Base-by-base conservation (phyloP, 2,888 invertebrate genomes). In the Drosophila maculinotata region DNA sequence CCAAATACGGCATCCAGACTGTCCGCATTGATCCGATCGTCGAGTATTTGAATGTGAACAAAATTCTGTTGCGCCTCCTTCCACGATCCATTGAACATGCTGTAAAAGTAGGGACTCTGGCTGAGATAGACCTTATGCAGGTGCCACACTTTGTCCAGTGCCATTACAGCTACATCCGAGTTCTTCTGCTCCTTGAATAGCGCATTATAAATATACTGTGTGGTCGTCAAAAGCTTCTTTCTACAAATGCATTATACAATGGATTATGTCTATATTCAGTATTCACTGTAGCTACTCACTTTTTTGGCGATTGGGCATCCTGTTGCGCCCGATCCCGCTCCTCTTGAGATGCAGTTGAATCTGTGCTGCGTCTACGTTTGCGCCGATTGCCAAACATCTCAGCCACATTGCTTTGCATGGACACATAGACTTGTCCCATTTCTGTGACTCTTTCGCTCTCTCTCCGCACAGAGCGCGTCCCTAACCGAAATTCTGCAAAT, bases 41-140 rank as follows among this genome's bases (percentile, higher is more conserved):
- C 96, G 2, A 94, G 92, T 48, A 96, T 94, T 90, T 95, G 94
- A 51, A 96, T 94, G 54, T 92, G 92, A 33, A 96, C 93, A 63
- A 93, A 92, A 73, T 93, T 93, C 90, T 95, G 93, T 45, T 93
- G 93, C 0, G 95, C 93, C 91, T 96, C 96, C 79, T 93, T 93
- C 96, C 96, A 96, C 2, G 94, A 93, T 3, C 96, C 96, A 79
- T 94, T 95, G 90, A 96, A 96, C 96, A 96, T 96, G 83, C 95
- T 95, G 9, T 94, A 93, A 90, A 96, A 96, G 89, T 96, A 96
- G 0, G 95, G 95, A 86, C 95, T 95, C 93, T 96, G 96, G 79
- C 94, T 94, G 39, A 96, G 92, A 89, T 96, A 96, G 33, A 96
- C 93, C 92, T 95, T 95, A 90, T 96, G 96, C 36, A 96, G 92